Evolutionary conservation across 2,888 invertebrate species (phyloP).

Genomic region (Candidula unifasciata): DNA sequence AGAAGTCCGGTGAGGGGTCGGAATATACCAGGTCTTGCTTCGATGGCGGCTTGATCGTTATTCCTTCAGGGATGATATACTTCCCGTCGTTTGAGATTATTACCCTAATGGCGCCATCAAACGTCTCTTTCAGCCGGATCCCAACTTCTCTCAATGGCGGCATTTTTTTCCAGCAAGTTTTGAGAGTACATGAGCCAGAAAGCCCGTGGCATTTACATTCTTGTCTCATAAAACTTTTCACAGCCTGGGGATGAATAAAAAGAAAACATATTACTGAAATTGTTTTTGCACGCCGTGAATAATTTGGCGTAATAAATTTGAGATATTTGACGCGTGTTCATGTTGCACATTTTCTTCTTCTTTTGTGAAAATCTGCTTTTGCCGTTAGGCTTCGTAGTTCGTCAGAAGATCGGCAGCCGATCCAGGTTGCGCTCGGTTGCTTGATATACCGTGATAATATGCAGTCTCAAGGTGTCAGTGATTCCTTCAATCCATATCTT

Average conservation of each 20-base stretch:
- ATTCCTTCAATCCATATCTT: no score
- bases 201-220: constrained; percentile 96
- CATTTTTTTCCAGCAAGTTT: constrained; percentile 94
- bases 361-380: no score
- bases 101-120: constrained; percentile 93
- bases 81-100: constrained; percentile 94
- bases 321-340: no score
- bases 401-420: no score
- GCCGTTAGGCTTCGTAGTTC: no score
- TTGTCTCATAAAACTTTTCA: constrained; percentile 81
- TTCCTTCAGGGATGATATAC: constrained; percentile 89
- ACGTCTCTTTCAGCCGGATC: constrained; percentile 87
- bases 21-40: constrained; percentile 91
- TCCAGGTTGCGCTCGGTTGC: no score
- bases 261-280: not conserved
- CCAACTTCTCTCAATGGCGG: constrained; percentile 91
- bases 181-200: constrained; percentile 92
- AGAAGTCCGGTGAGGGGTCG: constrained; percentile 94
- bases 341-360: no score
- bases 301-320: not conserved
- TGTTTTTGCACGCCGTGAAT: no score
- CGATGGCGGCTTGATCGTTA: constrained; percentile 88
- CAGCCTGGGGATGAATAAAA: constrained; percentile 79
- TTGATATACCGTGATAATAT: no score
- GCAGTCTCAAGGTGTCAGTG: no score